Evolutionary conservation across 2,888 invertebrate genomes (phyloP), one percentile per base, ranked within the genome.

Genomic region (Galeruca laticollis): DNA sequence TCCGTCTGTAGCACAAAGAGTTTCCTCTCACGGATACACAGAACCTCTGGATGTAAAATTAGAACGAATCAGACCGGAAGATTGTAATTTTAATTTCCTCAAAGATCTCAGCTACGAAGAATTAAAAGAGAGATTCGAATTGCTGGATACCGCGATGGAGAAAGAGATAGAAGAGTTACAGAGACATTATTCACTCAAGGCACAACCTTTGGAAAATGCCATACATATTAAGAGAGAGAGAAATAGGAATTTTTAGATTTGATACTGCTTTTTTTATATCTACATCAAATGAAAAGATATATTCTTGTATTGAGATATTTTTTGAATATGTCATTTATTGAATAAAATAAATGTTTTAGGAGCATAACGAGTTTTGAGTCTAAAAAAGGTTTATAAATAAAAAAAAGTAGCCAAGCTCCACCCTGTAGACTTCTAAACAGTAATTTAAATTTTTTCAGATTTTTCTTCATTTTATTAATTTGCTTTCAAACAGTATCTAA

Each of bases 61-160:
- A 54, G 76, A 79, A 60, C 67, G 76, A 31, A 78, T 80, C 15
- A 70, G 76, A 67, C 79, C 80, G 2, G 73, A 77, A 6, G 77
- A 79, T 51, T 78, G 65, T 10, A 76, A 80, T 69, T 80, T 80
- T 51, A 73, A 75, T 68, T 80, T 80, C 51, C 65, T 80, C 37
- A 80, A 80, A 66, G 76, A 78, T 62, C 62, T 79, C 21, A 70
- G 73, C 3, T 79, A 76, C 59, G 93, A 95, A 82, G 98, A 99
- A 86, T 89, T 99, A 80, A 95, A 97, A 86, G 91, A 93, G 82
- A 91, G 97, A 80, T 93, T 99, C 91, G 90, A 94, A 76, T 93
- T 92, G 82, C 89, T 99, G 82, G 99, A 99, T 87, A 92, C 94
- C 20, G 98, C 99, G 86, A 99, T 99, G 98, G 99, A 99, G 87